Evolutionary conservation across 2,113 vertebrate species (phyloP).

Genomic region (Pomatorhinus ruficollis): DNA sequence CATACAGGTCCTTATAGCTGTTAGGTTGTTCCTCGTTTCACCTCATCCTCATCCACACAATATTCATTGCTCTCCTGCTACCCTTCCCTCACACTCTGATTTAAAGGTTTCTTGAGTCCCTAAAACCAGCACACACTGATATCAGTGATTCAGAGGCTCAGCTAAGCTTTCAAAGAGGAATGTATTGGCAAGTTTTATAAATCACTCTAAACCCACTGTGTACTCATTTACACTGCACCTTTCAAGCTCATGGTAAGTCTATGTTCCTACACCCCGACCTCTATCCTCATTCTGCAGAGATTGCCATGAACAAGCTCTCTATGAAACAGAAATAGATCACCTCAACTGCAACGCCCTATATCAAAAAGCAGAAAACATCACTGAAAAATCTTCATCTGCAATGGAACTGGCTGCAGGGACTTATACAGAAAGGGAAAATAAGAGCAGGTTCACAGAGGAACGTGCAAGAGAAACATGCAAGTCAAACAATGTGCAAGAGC

Average conservation of each 20-base stretch:
- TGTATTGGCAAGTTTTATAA: neutral
- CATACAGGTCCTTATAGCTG: rapidly evolving
- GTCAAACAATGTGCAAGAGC: neutral
- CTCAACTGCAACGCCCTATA: neutral
- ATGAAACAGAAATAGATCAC: neutral
- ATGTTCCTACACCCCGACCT: neutral
- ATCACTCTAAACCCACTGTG: neutral
- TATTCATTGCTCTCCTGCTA: rapidly evolving
- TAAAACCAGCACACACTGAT: neutral
- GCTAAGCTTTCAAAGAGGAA: neutral
- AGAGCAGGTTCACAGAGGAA: neutral
- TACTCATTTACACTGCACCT: neutral
- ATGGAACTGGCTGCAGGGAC: neutral
- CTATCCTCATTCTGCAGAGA: neutral
- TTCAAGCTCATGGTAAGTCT: neutral
- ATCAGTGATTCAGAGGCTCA: neutral
- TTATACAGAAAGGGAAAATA: neutral
- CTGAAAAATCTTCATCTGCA: neutral
- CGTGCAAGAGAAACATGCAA: neutral
- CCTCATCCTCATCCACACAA: neutral
- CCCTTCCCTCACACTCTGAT: neutral
- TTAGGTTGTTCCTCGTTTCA: neutral
- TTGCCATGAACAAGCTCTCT: neutral
- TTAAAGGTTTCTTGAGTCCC: neutral
- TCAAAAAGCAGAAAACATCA: neutral